Percentiles rank a stretch among this genome's conserved stretches.
phyloP scores from a whole-genome alignment of 1,140 invertebrate genomes.

The Eciton burchellii region DNA sequence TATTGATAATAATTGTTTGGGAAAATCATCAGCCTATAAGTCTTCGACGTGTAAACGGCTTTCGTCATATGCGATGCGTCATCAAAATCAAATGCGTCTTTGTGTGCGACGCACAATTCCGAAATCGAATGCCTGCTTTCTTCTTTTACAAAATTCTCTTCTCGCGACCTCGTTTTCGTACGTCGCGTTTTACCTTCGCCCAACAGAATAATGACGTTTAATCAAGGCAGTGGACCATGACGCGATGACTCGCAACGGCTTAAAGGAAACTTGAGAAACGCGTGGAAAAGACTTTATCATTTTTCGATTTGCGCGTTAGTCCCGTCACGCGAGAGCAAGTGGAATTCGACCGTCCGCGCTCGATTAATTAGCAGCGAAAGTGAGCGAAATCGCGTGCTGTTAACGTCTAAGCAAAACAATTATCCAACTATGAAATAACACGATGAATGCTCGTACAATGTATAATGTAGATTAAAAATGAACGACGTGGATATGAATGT shows the following conservation, averaged over 20 bases:
- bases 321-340: constrained; percentile 41
- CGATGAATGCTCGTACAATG: not conserved
- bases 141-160: constrained; percentile 41
- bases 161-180: not conserved
- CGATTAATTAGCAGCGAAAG: constrained; percentile 79
- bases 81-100: too few relatives aligned
- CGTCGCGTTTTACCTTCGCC: not conserved
- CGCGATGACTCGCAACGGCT: not conserved
- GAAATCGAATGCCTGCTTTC: constrained; percentile 61
- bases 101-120: not conserved
- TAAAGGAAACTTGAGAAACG: not conserved
- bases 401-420: constrained; percentile 9
- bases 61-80: too few relatives aligned
- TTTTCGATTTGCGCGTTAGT: constrained; percentile 59
- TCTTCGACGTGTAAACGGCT: too few relatives aligned
- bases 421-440: constrained; percentile 1
- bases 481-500: too few relatives aligned
- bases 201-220: constrained; percentile 68
- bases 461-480: not conserved
- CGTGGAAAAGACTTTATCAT: constrained; percentile 41
- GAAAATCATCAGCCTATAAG: too few relatives aligned
- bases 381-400: constrained; percentile 76
- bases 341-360: constrained; percentile 42
- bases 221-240: constrained; percentile 55
- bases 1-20: too few relatives aligned